phyloP scores from a whole-genome alignment of 2,888 invertebrate species.

The Nematopogon swammerdamellus region DNA sequence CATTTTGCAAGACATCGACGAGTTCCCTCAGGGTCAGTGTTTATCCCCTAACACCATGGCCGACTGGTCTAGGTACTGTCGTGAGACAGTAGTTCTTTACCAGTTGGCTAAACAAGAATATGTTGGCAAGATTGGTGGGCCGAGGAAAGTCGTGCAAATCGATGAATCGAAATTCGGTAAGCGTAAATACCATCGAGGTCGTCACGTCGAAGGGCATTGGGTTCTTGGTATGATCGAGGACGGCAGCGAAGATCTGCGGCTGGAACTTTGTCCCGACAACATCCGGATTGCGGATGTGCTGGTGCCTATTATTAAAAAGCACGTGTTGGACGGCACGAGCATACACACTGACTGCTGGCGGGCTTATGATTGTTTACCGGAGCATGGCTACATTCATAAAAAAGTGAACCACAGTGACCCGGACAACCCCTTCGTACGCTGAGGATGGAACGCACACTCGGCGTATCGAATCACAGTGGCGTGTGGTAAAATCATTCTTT shows the following conservation, averaged over 20 bases:
- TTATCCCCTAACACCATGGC: not conserved
- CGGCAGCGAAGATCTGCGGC: conserved; percentile 14
- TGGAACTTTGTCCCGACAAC: conserved; percentile 16
- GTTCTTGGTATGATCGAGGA: conserved; percentile 16
- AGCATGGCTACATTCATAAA: conserved; percentile 10
- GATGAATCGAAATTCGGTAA: conserved; percentile 11
- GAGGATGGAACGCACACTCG: conserved; percentile 7
- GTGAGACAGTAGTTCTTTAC: not conserved
- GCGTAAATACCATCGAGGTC: conserved; percentile 8
- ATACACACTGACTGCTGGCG: not conserved
- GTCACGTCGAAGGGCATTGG: conserved; percentile 13
- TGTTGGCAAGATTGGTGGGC: conserved; percentile 1
- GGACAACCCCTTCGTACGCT: conserved; percentile 6
- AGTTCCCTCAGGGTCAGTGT: not conserved
- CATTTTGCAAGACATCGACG: not conserved
- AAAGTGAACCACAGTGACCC: conserved; percentile 10
- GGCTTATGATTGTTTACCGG: conserved; percentile 4
- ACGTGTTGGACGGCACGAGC: not conserved
- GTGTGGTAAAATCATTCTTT: not conserved
- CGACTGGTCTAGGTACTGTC: not conserved
- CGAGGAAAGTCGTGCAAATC: not conserved
- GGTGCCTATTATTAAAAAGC: not conserved
- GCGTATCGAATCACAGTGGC: conserved; percentile 6
- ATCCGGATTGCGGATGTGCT: not conserved
- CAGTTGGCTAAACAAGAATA: conserved; percentile 1